Percentiles rank a stretch among this genome's conserved stretches.
phyloP scores from a whole-genome alignment of 2,797 vertebrate species.

The Pogoniulus pusillus region DNA sequence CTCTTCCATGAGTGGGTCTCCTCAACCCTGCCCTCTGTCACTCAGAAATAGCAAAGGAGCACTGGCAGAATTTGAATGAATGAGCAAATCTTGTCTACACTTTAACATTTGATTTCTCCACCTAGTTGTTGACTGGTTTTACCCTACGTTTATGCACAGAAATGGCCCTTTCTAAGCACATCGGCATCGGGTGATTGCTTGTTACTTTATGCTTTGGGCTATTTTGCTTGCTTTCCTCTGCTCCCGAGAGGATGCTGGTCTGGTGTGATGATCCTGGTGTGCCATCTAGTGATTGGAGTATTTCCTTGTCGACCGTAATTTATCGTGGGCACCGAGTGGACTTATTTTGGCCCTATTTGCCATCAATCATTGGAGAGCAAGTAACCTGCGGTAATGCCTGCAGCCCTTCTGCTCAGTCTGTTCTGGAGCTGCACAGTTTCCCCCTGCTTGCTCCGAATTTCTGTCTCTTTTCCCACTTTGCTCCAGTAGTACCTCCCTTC shows the following conservation, averaged over 20 bases:
- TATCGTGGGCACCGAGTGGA: rapidly evolving
- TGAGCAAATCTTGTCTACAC: background rate
- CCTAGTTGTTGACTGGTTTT: background rate
- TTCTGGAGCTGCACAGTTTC: too few species aligned
- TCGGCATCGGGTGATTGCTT: background rate
- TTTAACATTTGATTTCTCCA: background rate
- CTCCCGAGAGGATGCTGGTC: background rate
- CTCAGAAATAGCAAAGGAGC: background rate
- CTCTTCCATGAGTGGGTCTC: background rate
- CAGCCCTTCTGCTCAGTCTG: background rate
- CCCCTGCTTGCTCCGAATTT: background rate
- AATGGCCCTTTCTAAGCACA: background rate
- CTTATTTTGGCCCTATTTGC: rapidly evolving
- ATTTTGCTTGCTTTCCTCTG: background rate
- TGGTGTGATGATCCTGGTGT: background rate
- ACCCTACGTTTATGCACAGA: background rate
- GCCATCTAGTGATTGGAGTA: conserved; percentile 48
- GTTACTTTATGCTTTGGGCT: background rate
- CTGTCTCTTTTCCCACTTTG: background rate
- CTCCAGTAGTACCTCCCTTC: background rate
- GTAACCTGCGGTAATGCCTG: background rate
- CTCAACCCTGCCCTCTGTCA: background rate
- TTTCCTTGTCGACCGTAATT: background rate
- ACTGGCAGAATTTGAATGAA: background rate
- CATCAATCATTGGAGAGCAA: background rate